Conservation (phyloP, 2,888 invertebrate species). For the Leucozona laternaria region DNA sequence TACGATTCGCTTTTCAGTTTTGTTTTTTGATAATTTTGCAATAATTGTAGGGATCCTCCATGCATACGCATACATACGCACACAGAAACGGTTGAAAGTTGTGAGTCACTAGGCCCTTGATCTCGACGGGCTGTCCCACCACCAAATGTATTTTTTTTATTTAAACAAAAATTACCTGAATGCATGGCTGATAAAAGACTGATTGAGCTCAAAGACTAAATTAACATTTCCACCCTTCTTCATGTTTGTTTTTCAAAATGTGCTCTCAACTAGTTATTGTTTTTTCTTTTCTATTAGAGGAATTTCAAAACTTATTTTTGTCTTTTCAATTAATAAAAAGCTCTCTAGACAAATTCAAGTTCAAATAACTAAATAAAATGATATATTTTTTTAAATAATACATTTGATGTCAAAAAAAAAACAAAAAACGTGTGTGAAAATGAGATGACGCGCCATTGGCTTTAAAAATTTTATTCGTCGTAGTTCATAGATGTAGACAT, state of each 20-base stretch:
- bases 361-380: neutral
- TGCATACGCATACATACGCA: too few species aligned
- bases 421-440: neutral
- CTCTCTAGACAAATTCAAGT: neutral
- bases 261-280: neutral
- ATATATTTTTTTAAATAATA: neutral
- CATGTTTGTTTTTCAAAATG: neutral
- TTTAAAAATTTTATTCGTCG: neutral
- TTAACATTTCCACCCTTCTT: neutral
- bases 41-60: too few species aligned
- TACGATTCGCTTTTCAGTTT: too few species aligned
- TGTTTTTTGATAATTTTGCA: too few species aligned
- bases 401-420: neutral
- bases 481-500: conserved; percentile 16
- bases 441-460: conserved; percentile 1
- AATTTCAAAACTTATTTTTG: neutral
- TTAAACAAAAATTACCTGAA: too few species aligned
- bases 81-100: too few species aligned
- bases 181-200: neutral
- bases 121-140: too few species aligned
- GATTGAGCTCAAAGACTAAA: neutral
- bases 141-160: too few species aligned
- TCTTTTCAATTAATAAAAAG: neutral
- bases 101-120: too few species aligned
- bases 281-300: neutral